phyloP scores from a whole-genome alignment of 2,113 vertebrate species.

The Sphaerodactylus townsendi region DNA sequence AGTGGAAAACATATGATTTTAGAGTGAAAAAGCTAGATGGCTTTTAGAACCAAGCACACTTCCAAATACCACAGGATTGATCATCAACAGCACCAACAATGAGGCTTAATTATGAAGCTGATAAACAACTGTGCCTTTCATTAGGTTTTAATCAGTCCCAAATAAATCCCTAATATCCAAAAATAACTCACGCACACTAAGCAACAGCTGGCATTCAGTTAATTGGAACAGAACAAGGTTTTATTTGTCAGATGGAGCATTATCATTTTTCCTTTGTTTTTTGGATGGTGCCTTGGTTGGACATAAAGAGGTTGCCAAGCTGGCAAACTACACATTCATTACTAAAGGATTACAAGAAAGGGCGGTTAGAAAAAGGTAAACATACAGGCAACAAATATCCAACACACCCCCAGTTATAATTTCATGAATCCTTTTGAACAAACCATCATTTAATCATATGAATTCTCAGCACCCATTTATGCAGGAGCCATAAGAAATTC shows the following conservation, averaged over 20 bases:
- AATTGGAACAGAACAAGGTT: constrained; percentile 37
- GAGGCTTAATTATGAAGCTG: constrained; percentile 40
- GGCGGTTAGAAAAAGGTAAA: not conserved
- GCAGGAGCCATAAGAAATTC: not conserved
- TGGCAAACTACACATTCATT: not conserved
- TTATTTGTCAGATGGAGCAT: constrained; percentile 34
- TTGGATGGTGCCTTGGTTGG: not conserved
- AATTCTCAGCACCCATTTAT: not conserved
- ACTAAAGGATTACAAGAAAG: not conserved
- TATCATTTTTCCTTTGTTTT: constrained; percentile 25
- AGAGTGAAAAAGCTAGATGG: not conserved
- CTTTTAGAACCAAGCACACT: constrained; percentile 22
- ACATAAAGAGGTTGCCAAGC: constrained; percentile 10
- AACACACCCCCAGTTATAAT: not conserved
- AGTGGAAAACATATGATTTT: constrained; percentile 1
- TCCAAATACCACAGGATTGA: constrained; percentile 25
- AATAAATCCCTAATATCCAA: constrained; percentile 35
- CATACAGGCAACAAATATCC: not conserved
- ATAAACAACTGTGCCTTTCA: constrained; percentile 30
- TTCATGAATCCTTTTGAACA: not conserved
- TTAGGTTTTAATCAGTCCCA: constrained; percentile 23
- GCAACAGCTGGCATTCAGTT: constrained; percentile 33
- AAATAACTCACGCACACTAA: constrained; percentile 35
- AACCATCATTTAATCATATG: not conserved
- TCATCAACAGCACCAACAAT: constrained; percentile 37